These are phyloP conservation scores for Gastracanthus pulcherrimus DNA, from an alignment of 2,888 invertebrate genomes.

Conservation along the genomic window DNA sequence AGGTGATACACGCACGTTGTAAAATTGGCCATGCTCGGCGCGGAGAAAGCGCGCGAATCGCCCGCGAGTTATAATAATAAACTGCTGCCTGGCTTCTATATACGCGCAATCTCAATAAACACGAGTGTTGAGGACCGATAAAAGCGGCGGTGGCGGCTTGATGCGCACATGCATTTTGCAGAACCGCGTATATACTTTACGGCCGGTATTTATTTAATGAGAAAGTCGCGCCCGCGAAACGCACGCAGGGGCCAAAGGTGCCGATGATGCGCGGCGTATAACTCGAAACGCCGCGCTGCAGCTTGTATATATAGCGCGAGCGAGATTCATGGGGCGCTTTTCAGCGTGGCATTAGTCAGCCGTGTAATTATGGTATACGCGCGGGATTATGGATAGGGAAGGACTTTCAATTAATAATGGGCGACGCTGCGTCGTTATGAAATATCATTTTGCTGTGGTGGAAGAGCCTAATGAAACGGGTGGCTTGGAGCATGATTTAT, in stretches of 20 bases:
- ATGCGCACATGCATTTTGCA: conserved; percentile 40
- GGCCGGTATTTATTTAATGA: conserved; percentile 54
- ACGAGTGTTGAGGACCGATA: conserved; percentile 54
- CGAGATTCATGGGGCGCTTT: neutral
- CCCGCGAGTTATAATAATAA: conserved; percentile 37
- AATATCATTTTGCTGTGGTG: conserved; percentile 24
- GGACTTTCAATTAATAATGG: conserved; percentile 45
- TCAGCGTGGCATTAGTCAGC: neutral
- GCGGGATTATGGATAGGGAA: conserved; percentile 15
- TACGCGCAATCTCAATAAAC: conserved; percentile 57
- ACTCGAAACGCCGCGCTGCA: conserved; percentile 15
- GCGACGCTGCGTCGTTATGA: neutral
- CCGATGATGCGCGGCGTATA: conserved; percentile 56
- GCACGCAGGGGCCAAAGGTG: conserved; percentile 34
- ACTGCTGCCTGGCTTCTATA: conserved; percentile 9
- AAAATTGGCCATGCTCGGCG: neutral
- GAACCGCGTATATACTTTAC: conserved; percentile 37
- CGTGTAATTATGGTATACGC: neutral
- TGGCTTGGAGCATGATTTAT: neutral
- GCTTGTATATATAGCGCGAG: neutral
- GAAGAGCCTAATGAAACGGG: neutral
- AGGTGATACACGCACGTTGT: neutral
- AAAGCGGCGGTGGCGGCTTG: conserved; percentile 30
- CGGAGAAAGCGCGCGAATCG: conserved; percentile 26
- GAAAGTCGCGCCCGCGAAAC: conserved; percentile 30